Percentiles rank a stretch among this genome's conserved stretches.
phyloP scores from a whole-genome alignment of 2,797 vertebrate species.

The Oceanodroma leucorhoa region DNA sequence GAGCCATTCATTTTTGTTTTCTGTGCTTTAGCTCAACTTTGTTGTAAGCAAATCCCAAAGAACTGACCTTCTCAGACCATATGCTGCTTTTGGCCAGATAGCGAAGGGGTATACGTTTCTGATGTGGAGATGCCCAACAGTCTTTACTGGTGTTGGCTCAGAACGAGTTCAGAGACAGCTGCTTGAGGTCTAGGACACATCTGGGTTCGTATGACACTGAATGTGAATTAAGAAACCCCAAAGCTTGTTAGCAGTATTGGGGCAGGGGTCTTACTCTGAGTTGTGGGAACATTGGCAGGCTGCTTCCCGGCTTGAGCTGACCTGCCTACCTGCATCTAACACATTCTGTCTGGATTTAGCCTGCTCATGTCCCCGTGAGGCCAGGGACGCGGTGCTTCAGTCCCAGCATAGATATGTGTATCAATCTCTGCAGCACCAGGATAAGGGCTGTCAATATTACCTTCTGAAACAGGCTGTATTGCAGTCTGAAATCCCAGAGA shows the following conservation, averaged over 20 bases:
- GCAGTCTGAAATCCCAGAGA: background rate
- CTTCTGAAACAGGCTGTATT: background rate
- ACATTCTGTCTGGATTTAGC: background rate
- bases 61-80: background rate
- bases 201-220: background rate
- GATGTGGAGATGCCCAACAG: background rate
- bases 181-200: background rate
- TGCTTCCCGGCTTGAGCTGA: background rate
- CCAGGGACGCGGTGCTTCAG: background rate
- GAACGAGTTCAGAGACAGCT: background rate
- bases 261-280: background rate
- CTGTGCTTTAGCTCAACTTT: background rate
- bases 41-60: background rate
- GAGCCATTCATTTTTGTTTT: background rate
- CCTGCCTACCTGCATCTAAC: background rate
- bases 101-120: background rate
- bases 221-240: background rate
- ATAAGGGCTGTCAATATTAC: background rate
- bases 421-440: background rate
- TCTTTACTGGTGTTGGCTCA: background rate
- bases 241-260: background rate
- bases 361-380: background rate
- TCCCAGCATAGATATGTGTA: background rate
- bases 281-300: background rate
- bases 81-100: background rate